These are phyloP conservation scores for Champsocephalus gunnari DNA, from an alignment of 2,797 vertebrate species.

Conservation along the genomic window DNA sequence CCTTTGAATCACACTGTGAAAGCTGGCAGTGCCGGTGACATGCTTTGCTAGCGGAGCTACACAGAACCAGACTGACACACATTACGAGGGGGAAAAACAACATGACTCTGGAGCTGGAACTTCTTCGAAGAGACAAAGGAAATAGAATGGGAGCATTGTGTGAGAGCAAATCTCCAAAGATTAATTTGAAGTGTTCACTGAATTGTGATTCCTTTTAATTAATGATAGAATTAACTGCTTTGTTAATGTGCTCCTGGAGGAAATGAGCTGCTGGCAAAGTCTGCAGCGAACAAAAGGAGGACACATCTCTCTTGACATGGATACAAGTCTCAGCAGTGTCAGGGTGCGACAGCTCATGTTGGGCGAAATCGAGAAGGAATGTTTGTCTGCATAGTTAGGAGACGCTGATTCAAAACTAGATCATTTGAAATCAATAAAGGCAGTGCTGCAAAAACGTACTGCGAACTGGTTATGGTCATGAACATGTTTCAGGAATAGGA, in stretches of 20 bases:
- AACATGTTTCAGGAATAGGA: not conserved
- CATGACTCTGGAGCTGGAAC: conserved; percentile 56
- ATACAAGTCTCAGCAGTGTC: conserved; percentile 77
- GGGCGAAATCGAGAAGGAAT: conserved; percentile 79
- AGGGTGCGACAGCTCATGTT: conserved; percentile 73
- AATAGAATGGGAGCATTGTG: conserved; percentile 77
- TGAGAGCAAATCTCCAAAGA: conserved; percentile 85
- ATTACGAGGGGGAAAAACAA: conserved; percentile 35
- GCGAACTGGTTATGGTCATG: conserved; percentile 6
- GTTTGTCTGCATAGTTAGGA: conserved; percentile 61
- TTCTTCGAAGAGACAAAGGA: conserved; percentile 75
- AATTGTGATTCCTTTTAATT: conserved; percentile 88
- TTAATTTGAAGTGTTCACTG: conserved; percentile 87
- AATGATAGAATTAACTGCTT: conserved; percentile 87
- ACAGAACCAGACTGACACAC: conserved; percentile 56
- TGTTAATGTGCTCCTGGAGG: conserved; percentile 86
- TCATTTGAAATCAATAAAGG: conserved; percentile 46
- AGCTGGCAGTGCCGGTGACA: conserved; percentile 63
- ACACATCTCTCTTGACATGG: conserved; percentile 84
- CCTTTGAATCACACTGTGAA: conserved; percentile 48
- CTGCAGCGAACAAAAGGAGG: conserved; percentile 82
- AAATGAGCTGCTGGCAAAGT: conserved; percentile 82
- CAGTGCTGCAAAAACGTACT: not conserved
- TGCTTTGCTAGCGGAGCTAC: conserved; percentile 68
- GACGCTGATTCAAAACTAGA: conserved; percentile 34